Evolutionary conservation across 2,888 invertebrate genomes (phyloP).

Genomic region (Nasonovia ribisnigri): DNA sequence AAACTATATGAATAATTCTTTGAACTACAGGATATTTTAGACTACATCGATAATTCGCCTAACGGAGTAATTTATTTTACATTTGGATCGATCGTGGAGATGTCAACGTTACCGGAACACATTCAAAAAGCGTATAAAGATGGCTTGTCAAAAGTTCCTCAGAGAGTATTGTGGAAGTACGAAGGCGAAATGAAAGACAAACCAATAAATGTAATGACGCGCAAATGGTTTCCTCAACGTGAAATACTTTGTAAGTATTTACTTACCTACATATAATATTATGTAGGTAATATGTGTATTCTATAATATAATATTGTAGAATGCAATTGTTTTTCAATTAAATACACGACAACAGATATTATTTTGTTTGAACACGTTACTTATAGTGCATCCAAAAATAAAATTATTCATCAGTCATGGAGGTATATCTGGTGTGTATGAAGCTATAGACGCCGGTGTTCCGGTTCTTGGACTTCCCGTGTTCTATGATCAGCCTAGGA

Average conservation of each 20-base stretch:
- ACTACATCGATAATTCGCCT: slow-evolving; percentile 26
- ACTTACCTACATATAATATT: too few relatives aligned
- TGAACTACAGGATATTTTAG: slow-evolving; percentile 19
- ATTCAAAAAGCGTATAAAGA: slow-evolving; percentile 2
- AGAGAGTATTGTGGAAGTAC: slow-evolving; percentile 33
- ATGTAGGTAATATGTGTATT: too few relatives aligned
- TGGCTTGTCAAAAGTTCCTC: background rate
- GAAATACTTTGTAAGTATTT: slow-evolving; percentile 33
- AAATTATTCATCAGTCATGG: slow-evolving; percentile 47
- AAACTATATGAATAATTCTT: background rate
- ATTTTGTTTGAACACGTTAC: background rate
- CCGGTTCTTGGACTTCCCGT: slow-evolving; percentile 26
- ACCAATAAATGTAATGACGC: slow-evolving; percentile 47
- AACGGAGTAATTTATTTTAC: slow-evolving; percentile 41
- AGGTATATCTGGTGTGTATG: slow-evolving; percentile 37
- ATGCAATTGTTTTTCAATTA: background rate
- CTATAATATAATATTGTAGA: background rate
- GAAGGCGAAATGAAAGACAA: slow-evolving; percentile 34
- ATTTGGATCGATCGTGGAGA: slow-evolving; percentile 22
- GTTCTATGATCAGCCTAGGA: slow-evolving; percentile 41
- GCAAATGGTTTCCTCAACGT: slow-evolving; percentile 44
- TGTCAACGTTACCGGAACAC: slow-evolving; percentile 2
- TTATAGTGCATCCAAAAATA: slow-evolving; percentile 37
- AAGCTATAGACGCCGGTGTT: slow-evolving; percentile 31
- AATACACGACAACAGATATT: background rate